Evolutionary conservation across 2,113 vertebrate genomes (phyloP).

Genomic region (Zosterops borbonicus): DNA sequence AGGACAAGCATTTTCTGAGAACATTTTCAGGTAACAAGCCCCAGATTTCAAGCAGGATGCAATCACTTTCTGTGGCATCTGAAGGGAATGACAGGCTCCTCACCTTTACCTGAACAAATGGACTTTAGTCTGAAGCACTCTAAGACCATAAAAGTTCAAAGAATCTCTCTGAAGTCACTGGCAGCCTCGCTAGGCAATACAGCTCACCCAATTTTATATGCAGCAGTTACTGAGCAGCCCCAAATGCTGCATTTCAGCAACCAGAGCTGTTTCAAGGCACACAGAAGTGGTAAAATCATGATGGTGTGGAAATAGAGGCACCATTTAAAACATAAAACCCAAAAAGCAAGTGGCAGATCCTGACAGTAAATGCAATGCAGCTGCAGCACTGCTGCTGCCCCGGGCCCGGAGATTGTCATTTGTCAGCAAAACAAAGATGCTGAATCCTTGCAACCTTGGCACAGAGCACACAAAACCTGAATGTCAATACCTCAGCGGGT

Average conservation of each 20-base stretch:
- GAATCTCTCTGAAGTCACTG: neutral
- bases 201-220: neutral
- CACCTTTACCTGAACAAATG: neutral
- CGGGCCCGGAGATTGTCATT: neutral
- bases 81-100: neutral
- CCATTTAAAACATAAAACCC: neutral
- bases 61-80: neutral
- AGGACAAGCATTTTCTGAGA: neutral
- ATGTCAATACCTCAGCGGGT: neutral
- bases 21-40: neutral
- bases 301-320: neutral
- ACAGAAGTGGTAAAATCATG: neutral
- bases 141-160: neutral
- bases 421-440: conserved; percentile 56
- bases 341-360: neutral
- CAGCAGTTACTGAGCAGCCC: neutral
- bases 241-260: neutral
- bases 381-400: neutral
- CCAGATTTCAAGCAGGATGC: neutral
- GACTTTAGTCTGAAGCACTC: neutral
- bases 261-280: neutral
- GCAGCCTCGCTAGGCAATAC: neutral
- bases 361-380: neutral
- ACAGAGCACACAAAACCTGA: neutral
- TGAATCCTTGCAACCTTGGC: conserved; percentile 35